Evolutionary conservation across 2,797 vertebrate genomes (phyloP).

Genomic region (Arremon brunneinucha): DNA sequence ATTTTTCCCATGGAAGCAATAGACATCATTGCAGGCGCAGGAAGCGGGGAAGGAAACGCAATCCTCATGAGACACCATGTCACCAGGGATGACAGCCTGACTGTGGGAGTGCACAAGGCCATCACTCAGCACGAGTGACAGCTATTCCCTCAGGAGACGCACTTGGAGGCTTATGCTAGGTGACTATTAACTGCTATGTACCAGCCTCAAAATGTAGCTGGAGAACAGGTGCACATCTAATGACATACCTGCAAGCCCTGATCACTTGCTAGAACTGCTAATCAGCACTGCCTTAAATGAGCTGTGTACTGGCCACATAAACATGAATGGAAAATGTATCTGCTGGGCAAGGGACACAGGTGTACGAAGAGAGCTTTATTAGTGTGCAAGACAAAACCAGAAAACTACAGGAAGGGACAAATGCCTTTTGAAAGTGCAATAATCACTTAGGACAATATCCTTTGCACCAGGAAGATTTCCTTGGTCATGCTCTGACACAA

Average conservation of each 20-base stretch:
- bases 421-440: background rate
- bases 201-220: background rate
- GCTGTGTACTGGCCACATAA: background rate
- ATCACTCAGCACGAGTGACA: background rate
- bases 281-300: background rate
- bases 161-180: background rate
- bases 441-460: background rate
- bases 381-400: background rate
- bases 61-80: background rate
- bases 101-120: background rate
- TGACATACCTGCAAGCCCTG: background rate
- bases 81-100: background rate
- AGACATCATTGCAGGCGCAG: fast-evolving
- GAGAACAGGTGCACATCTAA: background rate
- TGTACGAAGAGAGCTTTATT: background rate
- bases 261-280: background rate
- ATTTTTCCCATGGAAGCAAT: fast-evolving
- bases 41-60: background rate
- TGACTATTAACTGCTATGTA: background rate
- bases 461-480: background rate
- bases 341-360: background rate
- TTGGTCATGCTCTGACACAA: background rate
- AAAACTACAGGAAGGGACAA: background rate
- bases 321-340: fast-evolving
- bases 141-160: background rate